Percentiles rank a stretch among this genome's conserved stretches.
These are phyloP conservation scores for Syncerus caffer DNA, from an alignment of 2,797 vertebrate species.

Conservation along the genomic window DNA sequence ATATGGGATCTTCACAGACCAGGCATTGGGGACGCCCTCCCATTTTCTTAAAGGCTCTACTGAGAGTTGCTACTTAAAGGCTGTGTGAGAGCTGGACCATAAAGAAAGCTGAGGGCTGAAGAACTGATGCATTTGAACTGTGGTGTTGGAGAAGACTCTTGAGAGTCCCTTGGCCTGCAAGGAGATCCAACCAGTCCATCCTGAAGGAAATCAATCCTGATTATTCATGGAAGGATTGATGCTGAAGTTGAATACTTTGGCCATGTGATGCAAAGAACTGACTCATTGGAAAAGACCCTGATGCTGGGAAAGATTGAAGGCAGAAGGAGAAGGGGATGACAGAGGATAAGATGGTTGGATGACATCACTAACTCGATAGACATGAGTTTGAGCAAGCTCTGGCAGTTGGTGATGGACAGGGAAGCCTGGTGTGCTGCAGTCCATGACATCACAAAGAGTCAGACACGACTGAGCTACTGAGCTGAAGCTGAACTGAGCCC, in stretches of 20 bases:
- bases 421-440: neutral
- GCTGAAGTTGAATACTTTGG: neutral
- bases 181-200: neutral
- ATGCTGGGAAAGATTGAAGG: neutral
- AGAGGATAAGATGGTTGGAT: neutral
- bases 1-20: neutral
- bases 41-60: neutral
- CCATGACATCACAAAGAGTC: rapidly evolving
- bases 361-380: neutral
- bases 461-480: neutral
- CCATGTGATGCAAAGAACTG: neutral
- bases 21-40: neutral
- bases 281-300: neutral
- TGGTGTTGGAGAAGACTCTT: neutral
- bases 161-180: neutral
- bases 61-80: neutral
- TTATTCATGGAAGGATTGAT: neutral
- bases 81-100: neutral
- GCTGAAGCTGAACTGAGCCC: neutral
- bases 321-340: neutral
- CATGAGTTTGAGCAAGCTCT: neutral
- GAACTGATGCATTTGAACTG: neutral
- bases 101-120: neutral
- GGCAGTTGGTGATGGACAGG: neutral
- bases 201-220: neutral